Percentiles rank a stretch among this genome's conserved stretches.
Conservation (phyloP, 2,888 invertebrate species). For the Tenthredo distinguenda region DNA sequence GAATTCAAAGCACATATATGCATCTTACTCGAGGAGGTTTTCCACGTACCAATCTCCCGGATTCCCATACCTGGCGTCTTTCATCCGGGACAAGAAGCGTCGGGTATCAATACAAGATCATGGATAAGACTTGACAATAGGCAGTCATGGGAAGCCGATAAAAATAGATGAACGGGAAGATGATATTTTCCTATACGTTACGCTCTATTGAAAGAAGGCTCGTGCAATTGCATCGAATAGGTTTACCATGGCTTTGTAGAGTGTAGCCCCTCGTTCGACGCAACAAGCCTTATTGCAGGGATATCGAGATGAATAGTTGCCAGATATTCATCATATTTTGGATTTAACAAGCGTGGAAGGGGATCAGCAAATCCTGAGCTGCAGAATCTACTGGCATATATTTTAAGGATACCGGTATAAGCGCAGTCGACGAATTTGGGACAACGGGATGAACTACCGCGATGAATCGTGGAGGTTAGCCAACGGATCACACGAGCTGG, state of each 20-base stretch:
- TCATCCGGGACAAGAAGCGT: slow-evolving; percentile 1
- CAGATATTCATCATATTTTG: neutral
- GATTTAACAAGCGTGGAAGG: neutral
- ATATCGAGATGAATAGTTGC: neutral
- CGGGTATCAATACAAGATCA: slow-evolving; percentile 26
- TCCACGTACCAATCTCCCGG: slow-evolving; percentile 12
- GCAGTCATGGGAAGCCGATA: neutral
- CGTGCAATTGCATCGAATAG: slow-evolving; percentile 4
- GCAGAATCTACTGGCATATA: neutral
- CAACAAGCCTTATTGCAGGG: neutral
- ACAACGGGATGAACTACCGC: slow-evolving; percentile 70
- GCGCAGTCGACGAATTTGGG: slow-evolving; percentile 64
- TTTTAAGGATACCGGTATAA: neutral
- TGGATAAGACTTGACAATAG: slow-evolving; percentile 23
- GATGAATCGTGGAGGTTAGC: slow-evolving; percentile 74
- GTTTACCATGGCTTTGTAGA: neutral
- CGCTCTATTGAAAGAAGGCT: slow-evolving; percentile 11
- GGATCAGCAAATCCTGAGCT: neutral
- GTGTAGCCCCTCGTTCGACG: neutral
- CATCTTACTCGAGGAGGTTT: slow-evolving; percentile 6
- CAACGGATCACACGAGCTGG: slow-evolving; percentile 67
- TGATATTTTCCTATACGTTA: slow-evolving; percentile 24
- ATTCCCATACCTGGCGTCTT: neutral
- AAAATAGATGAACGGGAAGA: slow-evolving; percentile 9
- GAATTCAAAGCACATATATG: slow-evolving; percentile 9